A percentile compares a stretch with the other conserved stretches of the same genome.
These are phyloP conservation scores for Dascillus cervinus DNA, from an alignment of 2,888 invertebrate genomes.

Conservation along the genomic window DNA sequence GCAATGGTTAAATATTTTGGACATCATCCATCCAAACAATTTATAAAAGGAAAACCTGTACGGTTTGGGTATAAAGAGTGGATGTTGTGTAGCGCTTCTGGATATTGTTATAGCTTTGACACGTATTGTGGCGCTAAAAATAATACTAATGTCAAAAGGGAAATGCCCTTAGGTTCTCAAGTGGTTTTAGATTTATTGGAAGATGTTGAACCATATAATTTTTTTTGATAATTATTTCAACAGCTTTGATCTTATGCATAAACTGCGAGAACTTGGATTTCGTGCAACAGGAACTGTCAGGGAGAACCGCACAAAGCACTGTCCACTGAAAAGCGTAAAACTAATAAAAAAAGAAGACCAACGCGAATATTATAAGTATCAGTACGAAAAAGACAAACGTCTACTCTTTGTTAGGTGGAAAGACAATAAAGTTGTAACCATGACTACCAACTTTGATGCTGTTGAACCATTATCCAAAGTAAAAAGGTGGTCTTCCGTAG, in stretches of 20 bases:
- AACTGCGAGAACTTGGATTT: slow-evolving; percentile 2
- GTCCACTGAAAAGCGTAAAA: no score
- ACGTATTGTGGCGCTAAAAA: slow-evolving; percentile 8
- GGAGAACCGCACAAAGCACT: slow-evolving; percentile 4
- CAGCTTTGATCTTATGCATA: slow-evolving; percentile 1
- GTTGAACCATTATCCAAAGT: slow-evolving; percentile 1
- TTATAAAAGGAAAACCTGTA: slow-evolving; percentile 5
- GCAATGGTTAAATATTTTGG: slow-evolving; percentile 7
- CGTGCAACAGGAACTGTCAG: slow-evolving; percentile 4
- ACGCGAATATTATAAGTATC: no score
- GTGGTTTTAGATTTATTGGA: no score
- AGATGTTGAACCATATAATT: background rate
- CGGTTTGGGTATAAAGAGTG: slow-evolving; percentile 7
- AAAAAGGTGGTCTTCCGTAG: slow-evolving; percentile 2
- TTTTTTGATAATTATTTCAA: slow-evolving; percentile 1
- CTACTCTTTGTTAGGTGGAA: slow-evolving; percentile 10
- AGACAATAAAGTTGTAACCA: slow-evolving; percentile 11
- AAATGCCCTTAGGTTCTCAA: slow-evolving; percentile 1
- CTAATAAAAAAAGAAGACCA: no score
- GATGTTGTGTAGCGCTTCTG: slow-evolving; percentile 6
- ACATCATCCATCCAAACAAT: slow-evolving; percentile 5
- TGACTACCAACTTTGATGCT: slow-evolving; percentile 6
- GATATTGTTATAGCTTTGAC: slow-evolving; percentile 7
- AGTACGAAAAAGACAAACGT: no score
- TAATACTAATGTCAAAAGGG: background rate